Evolutionary conservation across 2,888 invertebrate species (phyloP).

Genomic region (Cotesia congregata): DNA sequence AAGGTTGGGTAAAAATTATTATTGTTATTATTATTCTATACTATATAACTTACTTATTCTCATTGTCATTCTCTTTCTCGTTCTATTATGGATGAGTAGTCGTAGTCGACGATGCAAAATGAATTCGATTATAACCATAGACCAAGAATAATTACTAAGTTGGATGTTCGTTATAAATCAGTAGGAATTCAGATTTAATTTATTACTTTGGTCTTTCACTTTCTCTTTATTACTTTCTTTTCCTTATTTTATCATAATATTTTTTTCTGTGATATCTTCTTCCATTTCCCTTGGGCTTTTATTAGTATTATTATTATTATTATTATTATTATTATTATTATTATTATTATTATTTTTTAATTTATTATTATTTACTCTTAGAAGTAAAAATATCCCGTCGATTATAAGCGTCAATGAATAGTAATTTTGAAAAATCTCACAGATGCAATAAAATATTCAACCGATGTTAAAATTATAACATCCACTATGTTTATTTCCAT

Average conservation of each 20-base stretch:
- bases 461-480: no score
- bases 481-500: no score
- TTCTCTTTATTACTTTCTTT: slow-evolving; percentile 18
- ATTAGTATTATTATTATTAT: not conserved
- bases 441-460: no score
- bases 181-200: slow-evolving; percentile 14
- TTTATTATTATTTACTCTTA: not conserved
- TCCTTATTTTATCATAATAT: not conserved
- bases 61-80: slow-evolving; percentile 10
- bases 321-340: not conserved
- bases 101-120: slow-evolving; percentile 21
- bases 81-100: not conserved
- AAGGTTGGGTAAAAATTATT: not conserved
- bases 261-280: not conserved
- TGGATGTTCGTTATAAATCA: slow-evolving; percentile 28
- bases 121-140: slow-evolving; percentile 27
- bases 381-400: no score
- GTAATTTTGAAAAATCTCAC: no score
- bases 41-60: not conserved
- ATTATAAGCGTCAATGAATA: no score
- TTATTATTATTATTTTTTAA: not conserved
- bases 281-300: not conserved
- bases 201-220: slow-evolving; percentile 15
- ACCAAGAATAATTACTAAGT: slow-evolving; percentile 25
- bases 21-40: not conserved